Percentiles rank a stretch among this genome's conserved stretches.
Conservation (phyloP, 2,888 invertebrate species). For the Megastigmus dorsalis region DNA sequence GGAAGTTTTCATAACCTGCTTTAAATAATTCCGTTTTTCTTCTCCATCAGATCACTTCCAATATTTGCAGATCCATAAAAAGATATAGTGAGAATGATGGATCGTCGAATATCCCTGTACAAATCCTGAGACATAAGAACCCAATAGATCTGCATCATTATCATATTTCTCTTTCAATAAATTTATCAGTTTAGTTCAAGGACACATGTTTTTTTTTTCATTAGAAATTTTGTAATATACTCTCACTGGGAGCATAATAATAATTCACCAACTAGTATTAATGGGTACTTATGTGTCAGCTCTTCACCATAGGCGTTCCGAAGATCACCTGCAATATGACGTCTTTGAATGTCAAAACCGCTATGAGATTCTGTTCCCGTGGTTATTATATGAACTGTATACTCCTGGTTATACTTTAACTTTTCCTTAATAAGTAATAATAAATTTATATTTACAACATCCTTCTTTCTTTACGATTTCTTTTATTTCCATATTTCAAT, state of each 20-base stretch:
- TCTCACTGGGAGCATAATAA: neutral
- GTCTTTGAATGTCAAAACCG: too few species aligned
- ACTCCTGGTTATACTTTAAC: too few species aligned
- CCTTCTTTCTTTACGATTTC: too few species aligned
- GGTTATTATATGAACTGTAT: too few species aligned
- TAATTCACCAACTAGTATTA: too few species aligned
- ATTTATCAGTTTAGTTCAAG: neutral
- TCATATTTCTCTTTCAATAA: neutral
- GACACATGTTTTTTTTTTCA: neutral
- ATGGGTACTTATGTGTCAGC: too few species aligned
- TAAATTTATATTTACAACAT: too few species aligned
- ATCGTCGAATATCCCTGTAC: conserved; percentile 26
- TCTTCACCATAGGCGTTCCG: too few species aligned
- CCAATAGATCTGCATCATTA: neutral
- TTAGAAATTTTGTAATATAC: neutral
- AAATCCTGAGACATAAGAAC: neutral
- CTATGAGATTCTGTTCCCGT: too few species aligned
- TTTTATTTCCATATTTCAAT: too few species aligned
- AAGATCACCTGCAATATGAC: too few species aligned
- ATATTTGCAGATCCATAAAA: neutral
- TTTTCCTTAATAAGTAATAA: too few species aligned
- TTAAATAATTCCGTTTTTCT: neutral
- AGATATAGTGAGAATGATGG: neutral
- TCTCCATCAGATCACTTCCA: neutral
- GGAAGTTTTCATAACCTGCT: neutral